Evolutionary conservation across 2,797 vertebrate genomes (phyloP).

Genomic region (Acomys russatus): DNA sequence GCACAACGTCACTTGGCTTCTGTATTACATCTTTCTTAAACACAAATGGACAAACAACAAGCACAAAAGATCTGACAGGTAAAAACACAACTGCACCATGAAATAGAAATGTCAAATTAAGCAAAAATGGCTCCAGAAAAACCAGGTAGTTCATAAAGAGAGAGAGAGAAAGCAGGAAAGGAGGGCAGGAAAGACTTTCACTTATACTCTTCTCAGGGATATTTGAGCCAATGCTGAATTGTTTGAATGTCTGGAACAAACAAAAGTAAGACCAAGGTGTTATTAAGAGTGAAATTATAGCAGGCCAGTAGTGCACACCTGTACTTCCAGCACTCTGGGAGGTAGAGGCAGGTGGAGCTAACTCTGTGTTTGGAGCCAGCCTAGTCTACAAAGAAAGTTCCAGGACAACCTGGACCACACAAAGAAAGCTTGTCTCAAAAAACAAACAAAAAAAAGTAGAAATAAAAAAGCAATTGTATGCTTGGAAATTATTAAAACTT

Average conservation of each 20-base stretch:
- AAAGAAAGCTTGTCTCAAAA: not conserved
- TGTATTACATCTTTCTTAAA: not conserved
- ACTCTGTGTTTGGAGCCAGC: not conserved
- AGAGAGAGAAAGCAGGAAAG: not conserved
- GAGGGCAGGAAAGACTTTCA: not conserved
- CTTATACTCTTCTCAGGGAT: not conserved
- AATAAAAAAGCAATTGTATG: not conserved
- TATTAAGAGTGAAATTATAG: conserved; percentile 2
- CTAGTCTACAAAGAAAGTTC: too few relatives aligned
- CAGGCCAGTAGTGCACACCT: not conserved
- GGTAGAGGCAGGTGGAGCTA: not conserved
- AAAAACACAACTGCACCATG: not conserved
- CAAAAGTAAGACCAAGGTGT: not conserved
- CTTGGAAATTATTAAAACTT: conserved; percentile 18
- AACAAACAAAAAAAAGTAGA: not conserved
- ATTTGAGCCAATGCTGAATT: not conserved
- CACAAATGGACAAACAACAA: conserved; percentile 12
- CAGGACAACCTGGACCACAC: not conserved
- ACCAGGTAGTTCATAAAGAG: not conserved
- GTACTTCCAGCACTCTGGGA: not conserved
- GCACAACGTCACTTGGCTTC: not conserved
- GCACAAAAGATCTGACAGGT: not conserved
- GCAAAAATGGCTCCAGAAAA: not conserved
- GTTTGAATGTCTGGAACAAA: not conserved
- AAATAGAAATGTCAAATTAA: conserved; percentile 47